phyloP scores from a whole-genome alignment of 1,140 invertebrate genomes.

The Solenopsis invicta region DNA sequence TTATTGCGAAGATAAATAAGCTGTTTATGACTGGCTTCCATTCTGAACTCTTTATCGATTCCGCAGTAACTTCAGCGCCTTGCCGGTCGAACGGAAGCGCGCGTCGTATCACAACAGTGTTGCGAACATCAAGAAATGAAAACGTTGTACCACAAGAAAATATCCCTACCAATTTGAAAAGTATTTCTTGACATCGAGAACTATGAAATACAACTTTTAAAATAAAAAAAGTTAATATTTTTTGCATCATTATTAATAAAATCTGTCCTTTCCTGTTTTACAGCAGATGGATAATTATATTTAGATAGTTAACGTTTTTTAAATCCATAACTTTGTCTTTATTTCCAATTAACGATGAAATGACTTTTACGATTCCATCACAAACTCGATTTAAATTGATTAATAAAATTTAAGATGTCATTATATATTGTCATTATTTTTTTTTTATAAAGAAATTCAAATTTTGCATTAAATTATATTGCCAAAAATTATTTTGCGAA shows the following conservation, averaged over 20 bases:
- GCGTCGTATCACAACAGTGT: constrained; percentile 5
- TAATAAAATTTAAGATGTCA: background rate
- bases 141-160: background rate
- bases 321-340: background rate
- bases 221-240: background rate
- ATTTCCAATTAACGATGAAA: background rate
- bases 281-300: background rate
- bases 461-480: background rate
- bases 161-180: constrained; percentile 19
- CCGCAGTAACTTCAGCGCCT: constrained; percentile 70
- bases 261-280: background rate
- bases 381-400: background rate
- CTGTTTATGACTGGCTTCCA: constrained; percentile 81
- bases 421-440: too few species aligned
- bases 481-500: background rate
- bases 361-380: background rate
- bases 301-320: background rate
- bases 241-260: background rate
- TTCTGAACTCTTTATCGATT: constrained; percentile 79
- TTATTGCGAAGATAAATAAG: constrained; percentile 82
- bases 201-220: background rate
- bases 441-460: background rate
- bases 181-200: background rate
- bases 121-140: constrained; percentile 1
- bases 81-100: constrained; percentile 60